phyloP scores from a whole-genome alignment of 2,888 invertebrate genomes.

The Diadromus collaris region DNA sequence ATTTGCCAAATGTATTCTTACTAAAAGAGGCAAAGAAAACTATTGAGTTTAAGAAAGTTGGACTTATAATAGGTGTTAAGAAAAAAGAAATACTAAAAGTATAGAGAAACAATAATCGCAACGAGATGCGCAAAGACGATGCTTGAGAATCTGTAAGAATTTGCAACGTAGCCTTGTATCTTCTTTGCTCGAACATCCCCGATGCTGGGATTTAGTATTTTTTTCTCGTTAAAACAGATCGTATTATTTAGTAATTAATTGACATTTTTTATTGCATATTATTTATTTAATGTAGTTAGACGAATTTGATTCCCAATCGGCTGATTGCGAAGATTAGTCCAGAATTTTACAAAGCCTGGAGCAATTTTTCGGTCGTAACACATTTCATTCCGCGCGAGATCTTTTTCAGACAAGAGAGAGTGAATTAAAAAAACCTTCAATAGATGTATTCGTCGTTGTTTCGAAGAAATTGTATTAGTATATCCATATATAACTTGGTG shows the following conservation, averaged over 20 bases:
- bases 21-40: slow-evolving; percentile 6
- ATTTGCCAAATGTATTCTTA: slow-evolving; percentile 12
- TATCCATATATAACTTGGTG: slow-evolving; percentile 14
- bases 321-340: not conserved
- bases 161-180: slow-evolving; percentile 6
- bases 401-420: not conserved
- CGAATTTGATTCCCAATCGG: slow-evolving; percentile 35
- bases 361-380: not conserved
- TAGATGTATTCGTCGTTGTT: slow-evolving; percentile 30
- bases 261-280: slow-evolving; percentile 27
- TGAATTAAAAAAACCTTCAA: not conserved
- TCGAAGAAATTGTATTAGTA: slow-evolving; percentile 26
- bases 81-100: slow-evolving; percentile 17
- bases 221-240: slow-evolving; percentile 12
- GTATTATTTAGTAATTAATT: slow-evolving; percentile 43
- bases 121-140: slow-evolving; percentile 1
- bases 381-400: slow-evolving; percentile 7
- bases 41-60: not conserved
- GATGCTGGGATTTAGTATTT: slow-evolving; percentile 36
- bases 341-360: not conserved
- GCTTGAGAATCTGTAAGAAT: not conserved
- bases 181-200: slow-evolving; percentile 12
- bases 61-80: slow-evolving; percentile 10
- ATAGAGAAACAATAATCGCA: not conserved
- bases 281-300: slow-evolving; percentile 54